These are phyloP conservation scores for Rhingia rostrata DNA, from an alignment of 2,888 invertebrate genomes.

Conservation along the genomic window DNA sequence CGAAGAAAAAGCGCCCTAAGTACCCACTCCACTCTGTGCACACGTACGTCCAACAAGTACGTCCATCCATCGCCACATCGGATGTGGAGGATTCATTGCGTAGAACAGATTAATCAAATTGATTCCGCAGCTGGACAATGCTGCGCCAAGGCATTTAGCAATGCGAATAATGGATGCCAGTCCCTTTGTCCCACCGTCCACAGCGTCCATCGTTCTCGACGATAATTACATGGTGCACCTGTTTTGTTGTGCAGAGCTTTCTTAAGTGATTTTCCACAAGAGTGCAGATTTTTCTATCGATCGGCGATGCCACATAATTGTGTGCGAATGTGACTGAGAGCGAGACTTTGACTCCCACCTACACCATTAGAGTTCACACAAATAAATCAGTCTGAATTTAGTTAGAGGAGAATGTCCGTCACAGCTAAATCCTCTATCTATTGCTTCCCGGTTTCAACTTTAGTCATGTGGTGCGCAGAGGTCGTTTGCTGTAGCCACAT, in stretches of 20 bases:
- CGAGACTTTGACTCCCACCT: slow-evolving; percentile 60
- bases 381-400: slow-evolving; percentile 53
- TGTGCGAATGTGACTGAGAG: background rate
- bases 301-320: slow-evolving; percentile 55
- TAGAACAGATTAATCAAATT: slow-evolving; percentile 75
- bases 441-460: slow-evolving; percentile 29
- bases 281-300: slow-evolving; percentile 71
- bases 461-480: slow-evolving; percentile 1
- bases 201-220: slow-evolving; percentile 19
- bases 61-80: slow-evolving; percentile 64
- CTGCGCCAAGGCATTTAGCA: slow-evolving; percentile 71
- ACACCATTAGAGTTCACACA: slow-evolving; percentile 70
- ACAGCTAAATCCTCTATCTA: slow-evolving; percentile 4
- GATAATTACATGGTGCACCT: slow-evolving; percentile 73
- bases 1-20: slow-evolving; percentile 68
- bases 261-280: slow-evolving; percentile 67
- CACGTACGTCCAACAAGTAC: slow-evolving; percentile 51
- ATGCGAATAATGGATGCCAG: slow-evolving; percentile 72
- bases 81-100: slow-evolving; percentile 74
- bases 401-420: slow-evolving; percentile 42
- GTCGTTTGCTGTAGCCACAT: slow-evolving; percentile 7
- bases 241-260: slow-evolving; percentile 62
- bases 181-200: slow-evolving; percentile 23
- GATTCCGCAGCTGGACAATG: slow-evolving; percentile 74
- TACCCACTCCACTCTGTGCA: slow-evolving; percentile 55